Evolutionary conservation across 1,140 invertebrate genomes (phyloP).

Genomic region (Rhyacophila brunnea): DNA sequence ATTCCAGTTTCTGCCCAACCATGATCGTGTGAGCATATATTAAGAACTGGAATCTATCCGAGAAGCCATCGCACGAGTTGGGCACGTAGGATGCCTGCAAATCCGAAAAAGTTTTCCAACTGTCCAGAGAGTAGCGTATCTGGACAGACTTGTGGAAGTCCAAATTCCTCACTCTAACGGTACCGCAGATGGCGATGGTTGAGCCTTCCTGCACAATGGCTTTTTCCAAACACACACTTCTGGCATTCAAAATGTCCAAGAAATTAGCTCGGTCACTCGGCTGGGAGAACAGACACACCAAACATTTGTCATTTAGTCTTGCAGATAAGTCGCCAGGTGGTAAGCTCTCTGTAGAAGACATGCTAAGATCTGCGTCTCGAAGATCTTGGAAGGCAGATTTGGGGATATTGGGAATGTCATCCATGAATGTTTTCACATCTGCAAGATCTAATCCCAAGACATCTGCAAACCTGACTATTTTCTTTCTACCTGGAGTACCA

Average conservation of each 20-base stretch:
- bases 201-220: slow-evolving; percentile 69
- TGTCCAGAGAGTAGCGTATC: slow-evolving; percentile 82
- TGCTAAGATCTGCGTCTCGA: slow-evolving; percentile 53
- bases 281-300: slow-evolving; percentile 80
- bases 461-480: slow-evolving; percentile 94
- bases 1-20: slow-evolving; percentile 73
- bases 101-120: slow-evolving; percentile 83
- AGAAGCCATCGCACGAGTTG: slow-evolving; percentile 89
- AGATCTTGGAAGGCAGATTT: slow-evolving; percentile 80
- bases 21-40: slow-evolving; percentile 70
- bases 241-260: slow-evolving; percentile 69
- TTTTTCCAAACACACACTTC: slow-evolving; percentile 82
- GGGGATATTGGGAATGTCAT: slow-evolving; percentile 85
- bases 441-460: slow-evolving; percentile 90
- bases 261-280: slow-evolving; percentile 75
- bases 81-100: slow-evolving; percentile 79
- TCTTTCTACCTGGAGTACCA: slow-evolving; percentile 83
- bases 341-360: slow-evolving; percentile 43
- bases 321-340: slow-evolving; percentile 41
- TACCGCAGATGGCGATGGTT: slow-evolving; percentile 77
- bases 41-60: slow-evolving; percentile 83
- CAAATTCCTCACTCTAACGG: slow-evolving; percentile 84
- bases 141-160: slow-evolving; percentile 90
- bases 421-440: slow-evolving; percentile 84
- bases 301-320: slow-evolving; percentile 48